Evolutionary conservation across 2,113 vertebrate species (phyloP), one percentile per base, ranked within the genome.

Genomic region (Paradoxurus hermaphroditus): DNA sequence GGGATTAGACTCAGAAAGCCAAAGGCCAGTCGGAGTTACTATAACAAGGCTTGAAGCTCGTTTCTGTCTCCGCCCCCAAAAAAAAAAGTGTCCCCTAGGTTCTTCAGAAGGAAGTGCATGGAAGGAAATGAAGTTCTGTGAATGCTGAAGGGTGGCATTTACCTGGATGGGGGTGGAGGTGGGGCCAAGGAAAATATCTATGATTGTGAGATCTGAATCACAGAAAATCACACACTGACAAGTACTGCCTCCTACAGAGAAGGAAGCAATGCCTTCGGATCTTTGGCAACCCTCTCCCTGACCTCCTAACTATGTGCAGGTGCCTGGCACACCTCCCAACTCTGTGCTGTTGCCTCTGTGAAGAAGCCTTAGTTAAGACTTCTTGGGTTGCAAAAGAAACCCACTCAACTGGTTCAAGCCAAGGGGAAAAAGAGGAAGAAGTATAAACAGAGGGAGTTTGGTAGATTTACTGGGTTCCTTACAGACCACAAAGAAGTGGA

Each of bases 301-400:
- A 93, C 62, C 46, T 93, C 68, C 73, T 27, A 77, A 77, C 41
- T 46, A 46, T 2, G 41, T 77, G 73, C 73, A 77, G 73, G 73
- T 46, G 41, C 73, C 73, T 75, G 41, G 72, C 72, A 41, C 27
- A 29, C 25, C 72, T 75, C 72, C 72, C 72, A 75, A 46, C 72
- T 75, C 15, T 29, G 41, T 44, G 72, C 72, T 44, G 72, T 44
- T 75, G 72, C 7, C 12, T 83, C 21, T 77, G 13, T 31, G 67
- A 68, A 81, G 14, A 81, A 77, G 29, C 94, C 86, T 93, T 91
- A 59, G 13, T 63, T 46, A 39, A 95, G 39, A 31, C 29, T 46
- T 68, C n/a, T 34, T 82, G 65, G 65, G 56, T 90, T 95, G 36
- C 70, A 85, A n/a, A 96, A 90, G 73, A 90, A 96, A 79, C n/a